Evolutionary conservation across 1,140 invertebrate species (phyloP), one percentile per base, ranked within the genome.

Genomic region (Drosophila cardini): DNA sequence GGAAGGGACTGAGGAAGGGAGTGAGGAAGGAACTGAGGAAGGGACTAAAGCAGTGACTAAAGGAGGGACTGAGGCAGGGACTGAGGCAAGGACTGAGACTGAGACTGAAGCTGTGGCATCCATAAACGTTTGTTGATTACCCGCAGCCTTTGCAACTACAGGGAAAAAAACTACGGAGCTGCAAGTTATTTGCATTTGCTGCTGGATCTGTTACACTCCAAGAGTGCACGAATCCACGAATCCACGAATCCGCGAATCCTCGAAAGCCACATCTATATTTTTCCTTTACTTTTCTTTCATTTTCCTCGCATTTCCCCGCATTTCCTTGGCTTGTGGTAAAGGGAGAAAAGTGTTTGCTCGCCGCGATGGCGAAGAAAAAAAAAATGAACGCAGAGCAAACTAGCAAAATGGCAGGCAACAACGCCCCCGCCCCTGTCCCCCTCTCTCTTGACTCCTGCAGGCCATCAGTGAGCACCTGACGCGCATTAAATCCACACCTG

Each of bases 111-210:
- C 42, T 72, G 67, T 64, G 84, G 83, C 65, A 76, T 68, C 67
- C 83, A 74, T 83, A 89, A 87, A 79, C 84, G 84, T 76, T 87
- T 87, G 84, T 87, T 87, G 83, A 87, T 87, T 87, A 87, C 83
- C 83, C 84, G 76, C 84, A 86, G 77, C 76, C 72, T 83, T 26
- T 76, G 83, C 83, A 83, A 87, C 84, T 45, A 18, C 53, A 7
- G 38, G 8, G 38, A 50, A 43, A n/a, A 43, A 46, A 13, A 40
- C 21, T 5, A n/a, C n/a, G n/a, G 7, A 46, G 57, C 52, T 71
- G 77, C 79, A 62, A 78, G 84, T 79, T 87, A 87, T 87, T 89
- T 87, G 83, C 83, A 87, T 87, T 83, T 71, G 80, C 83, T 46
- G 83, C 63, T 85, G 80, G 83, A 87, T 87, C 84, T 62, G 80